Evolutionary conservation across 2,113 vertebrate genomes (phyloP).

Genomic region (Podarcis muralis): DNA sequence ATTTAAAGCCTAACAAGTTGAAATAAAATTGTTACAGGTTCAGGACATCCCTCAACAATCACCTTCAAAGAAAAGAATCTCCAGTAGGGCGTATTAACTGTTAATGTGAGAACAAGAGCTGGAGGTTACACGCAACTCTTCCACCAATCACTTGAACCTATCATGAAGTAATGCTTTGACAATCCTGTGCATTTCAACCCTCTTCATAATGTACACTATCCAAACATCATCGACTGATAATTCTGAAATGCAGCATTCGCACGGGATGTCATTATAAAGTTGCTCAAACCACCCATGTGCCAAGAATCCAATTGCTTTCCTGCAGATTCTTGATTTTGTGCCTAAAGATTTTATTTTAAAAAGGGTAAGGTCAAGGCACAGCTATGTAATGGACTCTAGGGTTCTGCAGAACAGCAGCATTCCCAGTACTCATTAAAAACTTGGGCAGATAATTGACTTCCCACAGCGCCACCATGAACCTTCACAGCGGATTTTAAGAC

Average conservation of each 20-base stretch:
- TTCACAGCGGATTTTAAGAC: constrained; percentile 46
- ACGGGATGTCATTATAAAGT: neutral
- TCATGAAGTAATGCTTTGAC: neutral
- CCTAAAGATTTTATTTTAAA: neutral
- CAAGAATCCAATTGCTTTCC: neutral
- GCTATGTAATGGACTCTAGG: constrained; percentile 31
- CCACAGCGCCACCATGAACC: constrained; percentile 61
- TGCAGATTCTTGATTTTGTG: neutral
- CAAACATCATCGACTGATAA: neutral
- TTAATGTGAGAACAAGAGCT: neutral
- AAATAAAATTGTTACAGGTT: neutral
- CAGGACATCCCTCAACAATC: neutral
- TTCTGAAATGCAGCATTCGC: neutral
- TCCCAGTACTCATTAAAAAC: constrained; percentile 56
- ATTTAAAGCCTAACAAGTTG: neutral
- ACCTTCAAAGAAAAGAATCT: neutral
- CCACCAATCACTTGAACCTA: neutral
- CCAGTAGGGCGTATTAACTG: neutral
- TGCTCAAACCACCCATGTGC: neutral
- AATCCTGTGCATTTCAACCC: neutral
- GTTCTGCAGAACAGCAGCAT: constrained; percentile 53
- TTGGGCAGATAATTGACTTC: constrained; percentile 64
- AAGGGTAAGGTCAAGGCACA: neutral
- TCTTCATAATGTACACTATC: neutral
- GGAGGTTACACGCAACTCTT: neutral